Evolutionary conservation across 92 coral and sea anemone genomes (phyloP).

Genomic region (Desmophyllum pertusum): DNA sequence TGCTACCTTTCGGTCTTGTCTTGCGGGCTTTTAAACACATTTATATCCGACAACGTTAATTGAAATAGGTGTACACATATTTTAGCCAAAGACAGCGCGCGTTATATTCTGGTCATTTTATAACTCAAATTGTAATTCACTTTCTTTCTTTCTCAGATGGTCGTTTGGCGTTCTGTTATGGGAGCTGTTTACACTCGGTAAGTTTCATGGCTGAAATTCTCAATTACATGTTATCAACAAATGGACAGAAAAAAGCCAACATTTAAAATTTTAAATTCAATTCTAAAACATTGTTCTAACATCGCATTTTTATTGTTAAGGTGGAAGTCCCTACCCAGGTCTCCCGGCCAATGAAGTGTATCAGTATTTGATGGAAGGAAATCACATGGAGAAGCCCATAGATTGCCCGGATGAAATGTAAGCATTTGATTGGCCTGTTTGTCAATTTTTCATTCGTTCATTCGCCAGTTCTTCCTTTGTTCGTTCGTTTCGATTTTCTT

Average conservation of each 20-base stretch:
- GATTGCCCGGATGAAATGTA: constrained; percentile 96
- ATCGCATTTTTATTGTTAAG: constrained; percentile 27
- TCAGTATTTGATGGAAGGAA: constrained; percentile 90
- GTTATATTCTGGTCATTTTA: background rate
- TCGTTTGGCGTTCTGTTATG: constrained; percentile 96
- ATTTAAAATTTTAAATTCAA: background rate
- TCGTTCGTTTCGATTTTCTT: background rate
- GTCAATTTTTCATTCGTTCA: background rate
- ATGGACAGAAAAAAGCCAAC: too few species aligned
- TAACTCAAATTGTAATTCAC: background rate
- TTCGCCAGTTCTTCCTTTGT: background rate
- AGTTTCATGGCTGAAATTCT: background rate
- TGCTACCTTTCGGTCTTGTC: too few species aligned
- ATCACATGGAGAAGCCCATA: constrained; percentile 88
- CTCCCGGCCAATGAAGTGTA: constrained; percentile 94
- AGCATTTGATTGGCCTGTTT: constrained; percentile 15
- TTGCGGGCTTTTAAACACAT: too few species aligned
- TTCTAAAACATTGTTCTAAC: background rate
- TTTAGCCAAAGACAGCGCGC: background rate
- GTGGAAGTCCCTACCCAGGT: constrained; percentile 98
- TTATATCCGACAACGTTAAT: too few species aligned
- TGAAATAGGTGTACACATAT: too few species aligned
- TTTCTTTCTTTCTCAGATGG: constrained; percentile 67
- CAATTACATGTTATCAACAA: too few species aligned
- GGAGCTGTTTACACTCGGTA: constrained; percentile 95